These are phyloP conservation scores for Takifugu flavidus DNA, from an alignment of 2,113 vertebrate genomes.

Conservation along the genomic window DNA sequence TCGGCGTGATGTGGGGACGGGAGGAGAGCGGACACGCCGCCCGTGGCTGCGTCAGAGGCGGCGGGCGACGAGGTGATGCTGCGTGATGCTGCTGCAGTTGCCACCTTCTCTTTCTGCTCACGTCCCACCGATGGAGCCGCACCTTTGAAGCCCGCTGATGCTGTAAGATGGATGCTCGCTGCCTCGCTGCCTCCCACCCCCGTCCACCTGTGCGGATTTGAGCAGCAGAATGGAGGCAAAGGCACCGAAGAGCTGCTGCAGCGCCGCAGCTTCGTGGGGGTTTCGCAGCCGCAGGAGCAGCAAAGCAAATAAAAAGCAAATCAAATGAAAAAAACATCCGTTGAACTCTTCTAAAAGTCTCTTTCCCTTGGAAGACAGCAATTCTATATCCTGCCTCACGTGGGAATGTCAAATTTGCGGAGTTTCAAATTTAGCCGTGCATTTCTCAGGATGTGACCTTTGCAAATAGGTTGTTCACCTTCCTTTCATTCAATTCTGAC, in stretches of 20 bases:
- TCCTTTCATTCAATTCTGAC: slow-evolving; percentile 11
- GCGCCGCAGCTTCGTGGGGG: too few relatives aligned
- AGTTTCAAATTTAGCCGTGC: slow-evolving; percentile 7
- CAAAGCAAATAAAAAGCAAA: too few relatives aligned
- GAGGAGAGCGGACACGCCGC: not conserved
- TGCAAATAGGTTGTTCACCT: slow-evolving; percentile 15
- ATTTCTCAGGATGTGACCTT: slow-evolving; percentile 34
- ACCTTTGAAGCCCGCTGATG: not conserved
- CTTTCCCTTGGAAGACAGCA: not conserved
- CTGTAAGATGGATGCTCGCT: not conserved
- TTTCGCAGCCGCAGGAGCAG: too few relatives aligned
- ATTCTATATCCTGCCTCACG: slow-evolving; percentile 1
- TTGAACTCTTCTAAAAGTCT: not conserved
- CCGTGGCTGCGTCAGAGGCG: not conserved
- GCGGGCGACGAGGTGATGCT: not conserved
- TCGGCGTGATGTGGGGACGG: too few relatives aligned
- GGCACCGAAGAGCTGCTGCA: too few relatives aligned
- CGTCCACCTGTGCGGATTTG: not conserved
- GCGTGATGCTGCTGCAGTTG: not conserved
- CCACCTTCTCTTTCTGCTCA: not conserved
- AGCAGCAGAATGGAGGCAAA: slow-evolving; percentile 1
- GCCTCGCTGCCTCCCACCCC: not conserved
- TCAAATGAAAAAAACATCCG: too few relatives aligned
- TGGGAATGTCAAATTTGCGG: slow-evolving; percentile 5
- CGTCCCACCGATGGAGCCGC: not conserved